Evolutionary conservation across 1,140 invertebrate species (phyloP).

Genomic region (Campoletis sonorensis): DNA sequence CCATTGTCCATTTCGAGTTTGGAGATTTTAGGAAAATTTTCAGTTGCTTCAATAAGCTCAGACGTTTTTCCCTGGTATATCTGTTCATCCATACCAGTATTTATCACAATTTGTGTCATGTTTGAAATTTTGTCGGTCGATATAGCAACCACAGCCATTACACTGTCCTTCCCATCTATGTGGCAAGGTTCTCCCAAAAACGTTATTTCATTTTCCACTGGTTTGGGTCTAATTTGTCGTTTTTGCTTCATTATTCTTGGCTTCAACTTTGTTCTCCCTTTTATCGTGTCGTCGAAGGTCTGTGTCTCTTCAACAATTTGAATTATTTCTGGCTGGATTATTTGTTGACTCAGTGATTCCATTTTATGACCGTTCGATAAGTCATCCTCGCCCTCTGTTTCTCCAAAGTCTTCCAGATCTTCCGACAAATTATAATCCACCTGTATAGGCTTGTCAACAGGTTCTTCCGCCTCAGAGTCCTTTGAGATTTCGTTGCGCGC

Average conservation of each 20-base stretch:
- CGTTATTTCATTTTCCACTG: slow-evolving; percentile 43
- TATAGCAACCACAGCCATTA: slow-evolving; percentile 73
- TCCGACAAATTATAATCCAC: slow-evolving; percentile 33
- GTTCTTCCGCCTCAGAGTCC: slow-evolving; percentile 16
- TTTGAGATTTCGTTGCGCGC: not conserved
- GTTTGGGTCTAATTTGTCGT: slow-evolving; percentile 47
- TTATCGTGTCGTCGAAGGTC: not conserved
- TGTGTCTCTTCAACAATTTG: not conserved
- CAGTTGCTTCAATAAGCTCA: slow-evolving; percentile 70
- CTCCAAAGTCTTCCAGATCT: not conserved
- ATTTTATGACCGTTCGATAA: not conserved
- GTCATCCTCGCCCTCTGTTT: not conserved
- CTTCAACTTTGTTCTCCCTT: slow-evolving; percentile 33
- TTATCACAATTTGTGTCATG: slow-evolving; percentile 74
- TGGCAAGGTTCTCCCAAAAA: slow-evolving; percentile 9
- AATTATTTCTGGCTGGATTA: not conserved
- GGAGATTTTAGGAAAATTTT: slow-evolving; percentile 64
- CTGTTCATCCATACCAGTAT: slow-evolving; percentile 70
- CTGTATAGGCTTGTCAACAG: slow-evolving; percentile 39
- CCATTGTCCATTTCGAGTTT: slow-evolving; percentile 57
- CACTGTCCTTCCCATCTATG: slow-evolving; percentile 56
- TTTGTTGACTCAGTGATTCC: not conserved
- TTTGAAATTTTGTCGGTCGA: slow-evolving; percentile 73
- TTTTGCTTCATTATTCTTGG: slow-evolving; percentile 61
- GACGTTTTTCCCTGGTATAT: slow-evolving; percentile 73